These are phyloP conservation scores for Sebastes itinus DNA, from an alignment of 2,797 vertebrate species.

Conservation along the genomic window DNA sequence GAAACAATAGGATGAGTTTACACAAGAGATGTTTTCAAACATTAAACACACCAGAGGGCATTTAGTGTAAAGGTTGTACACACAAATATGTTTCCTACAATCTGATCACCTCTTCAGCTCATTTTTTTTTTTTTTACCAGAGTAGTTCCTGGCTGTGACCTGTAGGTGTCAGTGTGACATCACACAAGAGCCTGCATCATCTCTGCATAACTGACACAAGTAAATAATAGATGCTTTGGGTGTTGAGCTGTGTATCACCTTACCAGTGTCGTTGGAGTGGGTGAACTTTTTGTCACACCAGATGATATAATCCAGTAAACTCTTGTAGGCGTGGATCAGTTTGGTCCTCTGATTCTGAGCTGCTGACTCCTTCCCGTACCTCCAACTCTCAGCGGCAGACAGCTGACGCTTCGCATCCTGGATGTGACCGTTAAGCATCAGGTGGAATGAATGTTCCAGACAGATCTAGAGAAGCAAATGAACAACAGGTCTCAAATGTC, in stretches of 20 bases:
- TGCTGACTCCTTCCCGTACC: conserved; percentile 80
- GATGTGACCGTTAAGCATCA: conserved; percentile 84
- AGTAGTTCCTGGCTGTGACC: conserved; percentile 8
- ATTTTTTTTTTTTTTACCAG: neutral
- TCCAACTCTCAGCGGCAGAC: conserved; percentile 87
- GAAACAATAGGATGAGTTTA: neutral
- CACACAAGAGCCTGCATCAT: conserved; percentile 3
- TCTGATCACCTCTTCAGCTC: neutral
- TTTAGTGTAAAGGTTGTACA: neutral
- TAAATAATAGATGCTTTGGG: conserved; percentile 41
- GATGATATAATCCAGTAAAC: conserved; percentile 87
- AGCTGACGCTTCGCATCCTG: conserved; percentile 87
- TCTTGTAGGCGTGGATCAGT: conserved; percentile 88
- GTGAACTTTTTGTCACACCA: conserved; percentile 85
- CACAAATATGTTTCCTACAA: neutral
- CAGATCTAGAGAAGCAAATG: conserved; percentile 78
- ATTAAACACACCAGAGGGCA: neutral
- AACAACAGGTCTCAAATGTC: neutral
- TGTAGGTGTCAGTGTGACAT: conserved; percentile 49
- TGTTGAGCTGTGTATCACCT: conserved; percentile 41
- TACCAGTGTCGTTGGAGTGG: conserved; percentile 71
- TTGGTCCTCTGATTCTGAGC: conserved; percentile 78
- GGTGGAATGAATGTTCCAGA: conserved; percentile 89
- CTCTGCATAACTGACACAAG: neutral
- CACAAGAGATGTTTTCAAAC: neutral